phyloP scores from a whole-genome alignment of 2,113 vertebrate genomes.

The Gobio gobio region DNA sequence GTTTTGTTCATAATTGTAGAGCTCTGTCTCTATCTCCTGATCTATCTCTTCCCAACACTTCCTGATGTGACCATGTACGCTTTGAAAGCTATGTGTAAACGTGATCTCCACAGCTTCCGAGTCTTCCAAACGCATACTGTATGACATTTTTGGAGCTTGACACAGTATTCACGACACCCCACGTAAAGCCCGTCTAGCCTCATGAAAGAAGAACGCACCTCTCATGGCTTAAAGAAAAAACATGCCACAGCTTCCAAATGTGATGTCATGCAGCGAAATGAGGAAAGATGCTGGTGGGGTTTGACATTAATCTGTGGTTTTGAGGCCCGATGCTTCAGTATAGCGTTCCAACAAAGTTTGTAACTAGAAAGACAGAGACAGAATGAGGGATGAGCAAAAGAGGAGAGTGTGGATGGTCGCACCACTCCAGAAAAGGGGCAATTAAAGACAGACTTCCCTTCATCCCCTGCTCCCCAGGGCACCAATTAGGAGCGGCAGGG shows the following conservation, averaged over 20 bases:
- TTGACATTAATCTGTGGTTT: constrained; percentile 60
- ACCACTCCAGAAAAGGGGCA: constrained; percentile 61
- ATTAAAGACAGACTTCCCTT: constrained; percentile 62
- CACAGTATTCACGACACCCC: constrained; percentile 18
- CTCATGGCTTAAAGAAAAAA: constrained; percentile 15
- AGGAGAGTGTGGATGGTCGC: constrained; percentile 57
- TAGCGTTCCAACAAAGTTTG: constrained; percentile 40
- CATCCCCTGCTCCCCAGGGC: constrained; percentile 58
- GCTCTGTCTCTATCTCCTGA: constrained; percentile 1
- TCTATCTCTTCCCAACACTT: constrained; percentile 10
- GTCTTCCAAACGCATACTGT: neutral
- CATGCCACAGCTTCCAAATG: constrained; percentile 37
- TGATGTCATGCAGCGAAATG: constrained; percentile 50
- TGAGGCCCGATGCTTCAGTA: constrained; percentile 48
- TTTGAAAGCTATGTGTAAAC: constrained; percentile 15
- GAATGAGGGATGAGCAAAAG: constrained; percentile 38
- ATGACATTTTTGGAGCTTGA: neutral
- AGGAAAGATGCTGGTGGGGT: constrained; percentile 48
- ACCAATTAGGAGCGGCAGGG: constrained; percentile 63
- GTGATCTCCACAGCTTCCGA: neutral
- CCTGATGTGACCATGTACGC: constrained; percentile 13
- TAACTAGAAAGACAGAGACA: constrained; percentile 46
- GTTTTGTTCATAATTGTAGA: constrained; percentile 36
- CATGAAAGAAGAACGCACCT: constrained; percentile 29
- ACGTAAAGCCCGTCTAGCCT: neutral